Percentiles rank a stretch among this genome's conserved stretches.
Conservation (phyloP, 1,140 invertebrate genomes). For the Cydia amplana region DNA sequence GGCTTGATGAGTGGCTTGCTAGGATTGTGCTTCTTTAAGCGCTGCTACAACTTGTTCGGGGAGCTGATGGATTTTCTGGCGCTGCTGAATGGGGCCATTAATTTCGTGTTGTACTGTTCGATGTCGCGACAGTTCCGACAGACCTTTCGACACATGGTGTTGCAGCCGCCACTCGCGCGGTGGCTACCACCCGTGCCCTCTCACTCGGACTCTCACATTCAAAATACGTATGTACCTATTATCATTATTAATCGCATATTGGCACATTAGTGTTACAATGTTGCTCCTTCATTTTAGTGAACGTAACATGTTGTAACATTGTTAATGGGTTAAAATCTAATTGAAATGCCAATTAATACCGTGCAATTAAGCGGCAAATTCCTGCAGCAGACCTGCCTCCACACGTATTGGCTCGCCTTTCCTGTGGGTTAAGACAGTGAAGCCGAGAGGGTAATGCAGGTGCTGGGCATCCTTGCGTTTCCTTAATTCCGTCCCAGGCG, state of each 20-base stretch:
- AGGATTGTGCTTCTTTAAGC: conserved; percentile 86
- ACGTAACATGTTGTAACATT: neutral
- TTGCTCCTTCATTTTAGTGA: neutral
- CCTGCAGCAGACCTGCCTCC: no score
- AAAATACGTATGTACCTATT: conserved; percentile 65
- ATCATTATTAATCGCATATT: neutral
- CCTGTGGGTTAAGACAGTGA: no score
- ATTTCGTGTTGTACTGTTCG: conserved; percentile 96
- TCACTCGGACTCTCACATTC: conserved; percentile 66
- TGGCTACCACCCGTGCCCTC: conserved; percentile 62
- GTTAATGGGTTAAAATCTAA: neutral
- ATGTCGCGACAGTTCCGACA: conserved; percentile 96
- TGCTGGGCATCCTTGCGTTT: no score
- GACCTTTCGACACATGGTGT: conserved; percentile 90
- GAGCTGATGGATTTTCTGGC: conserved; percentile 96
- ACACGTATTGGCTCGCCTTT: no score
- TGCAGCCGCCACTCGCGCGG: conserved; percentile 75
- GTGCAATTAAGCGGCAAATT: no score
- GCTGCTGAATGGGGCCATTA: conserved; percentile 94
- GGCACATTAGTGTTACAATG: neutral
- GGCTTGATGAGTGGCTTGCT: conserved; percentile 86
- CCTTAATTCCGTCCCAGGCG: no score
- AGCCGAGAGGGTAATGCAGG: no score
- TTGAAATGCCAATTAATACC: neutral
- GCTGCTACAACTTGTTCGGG: conserved; percentile 89